Conservation (phyloP, 2,888 invertebrate genomes). For the Carcina quercana region DNA sequence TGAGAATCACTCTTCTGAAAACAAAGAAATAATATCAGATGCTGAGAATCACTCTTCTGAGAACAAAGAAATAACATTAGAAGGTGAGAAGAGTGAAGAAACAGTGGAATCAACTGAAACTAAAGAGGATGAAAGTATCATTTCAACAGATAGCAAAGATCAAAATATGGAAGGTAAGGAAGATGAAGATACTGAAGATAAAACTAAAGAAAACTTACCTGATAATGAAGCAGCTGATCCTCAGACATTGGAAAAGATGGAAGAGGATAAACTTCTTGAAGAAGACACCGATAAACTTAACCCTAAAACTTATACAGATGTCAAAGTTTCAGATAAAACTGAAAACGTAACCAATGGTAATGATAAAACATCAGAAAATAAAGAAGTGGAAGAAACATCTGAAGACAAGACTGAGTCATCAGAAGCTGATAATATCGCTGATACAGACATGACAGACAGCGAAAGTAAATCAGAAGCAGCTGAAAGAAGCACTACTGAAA, state of each 20-base stretch:
- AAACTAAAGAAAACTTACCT: not conserved
- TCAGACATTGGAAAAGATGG: not conserved
- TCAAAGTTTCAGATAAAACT: not conserved
- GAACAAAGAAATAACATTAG: constrained; percentile 5
- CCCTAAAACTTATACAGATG: not conserved
- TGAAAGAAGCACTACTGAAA: too few species aligned
- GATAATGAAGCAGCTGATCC: not conserved
- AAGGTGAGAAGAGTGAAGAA: constrained; percentile 7
- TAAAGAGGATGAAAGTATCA: constrained; percentile 13
- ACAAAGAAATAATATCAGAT: constrained; percentile 7
- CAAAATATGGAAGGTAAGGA: constrained; percentile 9
- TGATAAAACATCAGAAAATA: not conserved
- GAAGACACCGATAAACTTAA: constrained; percentile 6
- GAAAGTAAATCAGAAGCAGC: too few species aligned
- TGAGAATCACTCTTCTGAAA: too few species aligned
- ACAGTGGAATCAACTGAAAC: constrained; percentile 2
- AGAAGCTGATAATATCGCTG: constrained; percentile 4
- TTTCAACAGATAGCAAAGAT: constrained; percentile 16
- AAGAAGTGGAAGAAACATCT: not conserved
- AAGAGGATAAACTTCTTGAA: constrained; percentile 2
- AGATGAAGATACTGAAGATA: constrained; percentile 6
- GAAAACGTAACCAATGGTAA: not conserved
- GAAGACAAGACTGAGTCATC: constrained; percentile 10
- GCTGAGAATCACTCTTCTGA: constrained; percentile 4
- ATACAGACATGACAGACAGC: not conserved